phyloP scores from a whole-genome alignment of 2,797 vertebrate genomes.

The Falco naumanni region DNA sequence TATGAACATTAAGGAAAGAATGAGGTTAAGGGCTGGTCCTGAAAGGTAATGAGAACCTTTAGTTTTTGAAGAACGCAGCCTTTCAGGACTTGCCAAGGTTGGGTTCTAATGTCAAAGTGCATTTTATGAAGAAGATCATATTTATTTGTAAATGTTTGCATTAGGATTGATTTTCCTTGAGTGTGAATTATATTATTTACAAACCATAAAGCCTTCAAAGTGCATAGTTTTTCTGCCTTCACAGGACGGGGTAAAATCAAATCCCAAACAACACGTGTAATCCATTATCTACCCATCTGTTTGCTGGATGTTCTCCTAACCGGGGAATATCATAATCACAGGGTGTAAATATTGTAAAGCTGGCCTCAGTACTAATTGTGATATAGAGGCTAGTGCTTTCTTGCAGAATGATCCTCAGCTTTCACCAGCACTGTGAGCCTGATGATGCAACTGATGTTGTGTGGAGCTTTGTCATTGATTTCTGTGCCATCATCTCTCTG shows the following conservation, averaged over 20 bases:
- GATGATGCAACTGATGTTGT: not conserved
- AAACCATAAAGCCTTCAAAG: not conserved
- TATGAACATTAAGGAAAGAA: not conserved
- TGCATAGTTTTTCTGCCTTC: not conserved
- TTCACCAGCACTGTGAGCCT: not conserved
- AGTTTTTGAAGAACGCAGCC: constrained; percentile 18
- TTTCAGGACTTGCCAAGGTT: not conserved
- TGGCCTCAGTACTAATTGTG: not conserved
- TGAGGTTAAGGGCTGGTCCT: not conserved
- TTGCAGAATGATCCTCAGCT: not conserved
- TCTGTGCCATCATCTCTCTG: not conserved
- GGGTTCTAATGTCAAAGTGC: not conserved
- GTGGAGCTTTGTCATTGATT: not conserved
- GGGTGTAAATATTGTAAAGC: not conserved
- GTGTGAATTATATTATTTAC: not conserved
- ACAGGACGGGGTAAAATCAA: not conserved
- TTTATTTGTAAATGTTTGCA: constrained; percentile 4
- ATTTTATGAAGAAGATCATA: not conserved
- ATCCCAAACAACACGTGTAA: not conserved
- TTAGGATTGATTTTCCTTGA: not conserved
- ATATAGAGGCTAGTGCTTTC: not conserved
- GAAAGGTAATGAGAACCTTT: constrained; percentile 37
- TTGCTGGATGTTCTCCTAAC: not conserved
- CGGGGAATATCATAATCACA: not conserved
- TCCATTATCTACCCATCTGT: not conserved